These are phyloP conservation scores for Ectropis grisescens DNA, from an alignment of 1,140 invertebrate genomes.

Conservation along the genomic window DNA sequence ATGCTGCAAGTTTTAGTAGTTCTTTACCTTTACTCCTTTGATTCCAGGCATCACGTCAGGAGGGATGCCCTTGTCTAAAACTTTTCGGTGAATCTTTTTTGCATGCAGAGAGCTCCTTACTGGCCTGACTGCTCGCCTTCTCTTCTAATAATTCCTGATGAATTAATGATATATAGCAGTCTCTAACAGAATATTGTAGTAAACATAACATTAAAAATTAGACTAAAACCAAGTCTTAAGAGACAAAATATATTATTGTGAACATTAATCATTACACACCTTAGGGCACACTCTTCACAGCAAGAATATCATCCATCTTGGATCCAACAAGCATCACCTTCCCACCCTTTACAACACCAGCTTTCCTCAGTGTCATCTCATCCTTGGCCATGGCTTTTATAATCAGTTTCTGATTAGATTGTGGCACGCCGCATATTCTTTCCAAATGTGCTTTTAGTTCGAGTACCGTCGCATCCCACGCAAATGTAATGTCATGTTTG, in stretches of 20 bases:
- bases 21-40: conserved; percentile 83
- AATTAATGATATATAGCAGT: too few relatives aligned
- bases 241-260: too few relatives aligned
- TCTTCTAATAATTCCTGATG: conserved; percentile 65
- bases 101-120: conserved; percentile 88
- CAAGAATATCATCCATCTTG: conserved; percentile 90
- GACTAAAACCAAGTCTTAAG: too few relatives aligned
- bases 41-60: conserved; percentile 92
- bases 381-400: conserved; percentile 92
- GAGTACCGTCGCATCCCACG: conserved; percentile 78
- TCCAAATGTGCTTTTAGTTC: conserved; percentile 80
- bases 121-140: conserved; percentile 67
- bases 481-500: conserved; percentile 86
- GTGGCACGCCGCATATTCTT: conserved; percentile 83
- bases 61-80: conserved; percentile 91
- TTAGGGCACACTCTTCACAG: conserved; percentile 77
- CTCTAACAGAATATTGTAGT: too few relatives aligned
- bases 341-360: conserved; percentile 85
- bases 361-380: conserved; percentile 82
- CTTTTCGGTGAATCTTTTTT: conserved; percentile 91
- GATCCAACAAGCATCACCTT: conserved; percentile 96
- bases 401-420: conserved; percentile 92
- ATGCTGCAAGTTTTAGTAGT: too few relatives aligned
- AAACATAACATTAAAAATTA: too few relatives aligned
- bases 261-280: too few relatives aligned